Evolutionary conservation across 1,140 invertebrate species (phyloP), one percentile per base, ranked within the genome.

Genomic region (Conopomorpha cramerella): DNA sequence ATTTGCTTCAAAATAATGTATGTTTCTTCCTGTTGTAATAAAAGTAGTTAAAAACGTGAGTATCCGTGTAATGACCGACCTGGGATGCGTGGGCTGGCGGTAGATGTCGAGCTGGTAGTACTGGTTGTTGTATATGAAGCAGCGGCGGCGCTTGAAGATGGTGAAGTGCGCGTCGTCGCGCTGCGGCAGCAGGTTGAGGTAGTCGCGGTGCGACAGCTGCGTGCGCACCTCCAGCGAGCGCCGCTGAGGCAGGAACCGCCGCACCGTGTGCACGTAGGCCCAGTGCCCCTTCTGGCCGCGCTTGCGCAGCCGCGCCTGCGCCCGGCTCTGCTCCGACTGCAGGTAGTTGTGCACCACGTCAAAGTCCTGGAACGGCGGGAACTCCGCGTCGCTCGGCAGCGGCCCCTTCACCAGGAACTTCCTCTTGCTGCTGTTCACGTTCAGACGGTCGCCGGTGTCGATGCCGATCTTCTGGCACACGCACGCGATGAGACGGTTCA

Each of bases 101-200:
- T 98, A 99, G 44, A 98, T 92, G 70, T 99, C 96, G 68, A 99
- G 77, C 77, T 99, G 95, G 74, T 96, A 99, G 82, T 99, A 99
- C 80, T 98, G 93, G 77, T 98, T 95, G 64, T 98, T 95, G 68
- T 95, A 91, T 16, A 99, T 88, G 78, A 99, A 99, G 71, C 96
- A 98, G 31, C 96, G 86, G 8, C 97, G 82, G 44, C 88, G 89
- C 77, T 99, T 99, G 77, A 88, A 95, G 45, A 99, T 92, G 1
- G 94, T 94, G 46, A 93, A 91, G 73, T 98, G 95, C n/a, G 89
- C 89, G 50, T 91, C 89, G 72, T 99, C 97, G 23, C 87, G 84
- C 73, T 99, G 96, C 11, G 90, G 86, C 37, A 96, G 77, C 80
- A 97, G 86, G 51, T 96, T 95, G 46, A 90, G 86, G 67, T 99